Conservation (phyloP, 2,888 invertebrate species). For the Fissipunctia ypsillon region DNA sequence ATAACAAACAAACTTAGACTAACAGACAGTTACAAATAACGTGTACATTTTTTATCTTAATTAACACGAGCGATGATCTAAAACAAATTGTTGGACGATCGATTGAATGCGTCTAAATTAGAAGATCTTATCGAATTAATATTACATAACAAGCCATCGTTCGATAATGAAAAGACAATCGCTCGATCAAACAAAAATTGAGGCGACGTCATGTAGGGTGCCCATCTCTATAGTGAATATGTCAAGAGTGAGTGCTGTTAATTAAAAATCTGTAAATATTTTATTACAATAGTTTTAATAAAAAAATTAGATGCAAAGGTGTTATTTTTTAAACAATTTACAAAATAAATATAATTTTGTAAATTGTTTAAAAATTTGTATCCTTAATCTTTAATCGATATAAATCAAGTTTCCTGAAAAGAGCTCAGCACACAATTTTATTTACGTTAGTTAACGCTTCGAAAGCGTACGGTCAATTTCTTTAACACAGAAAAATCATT, state of each 20-base stretch:
- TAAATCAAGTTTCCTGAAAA: not conserved
- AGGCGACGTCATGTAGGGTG: slow-evolving; percentile 69
- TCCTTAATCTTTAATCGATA: no score
- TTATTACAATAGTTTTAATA: no score
- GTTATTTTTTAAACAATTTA: no score
- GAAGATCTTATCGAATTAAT: slow-evolving; percentile 85
- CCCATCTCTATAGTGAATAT: slow-evolving; percentile 55
- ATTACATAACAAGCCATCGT: slow-evolving; percentile 82
- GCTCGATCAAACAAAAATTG: slow-evolving; percentile 77
- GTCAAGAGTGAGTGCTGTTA: slow-evolving; percentile 46
- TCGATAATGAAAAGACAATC: slow-evolving; percentile 82
- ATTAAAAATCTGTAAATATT: slow-evolving; percentile 5
- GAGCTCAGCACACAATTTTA: not conserved
- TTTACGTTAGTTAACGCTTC: not conserved
- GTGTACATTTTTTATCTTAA: slow-evolving; percentile 75
- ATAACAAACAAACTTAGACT: slow-evolving; percentile 41
- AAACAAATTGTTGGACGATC: slow-evolving; percentile 77
- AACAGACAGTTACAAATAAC: slow-evolving; percentile 61
- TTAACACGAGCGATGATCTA: slow-evolving; percentile 76
- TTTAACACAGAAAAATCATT: not conserved
- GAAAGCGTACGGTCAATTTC: not conserved
- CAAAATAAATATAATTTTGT: no score
- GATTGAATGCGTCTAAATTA: slow-evolving; percentile 77
- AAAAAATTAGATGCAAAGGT: no score
- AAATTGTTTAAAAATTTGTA: no score